phyloP scores from a whole-genome alignment of 2,888 invertebrate species.

The Aphidoletes aphidimyza region DNA sequence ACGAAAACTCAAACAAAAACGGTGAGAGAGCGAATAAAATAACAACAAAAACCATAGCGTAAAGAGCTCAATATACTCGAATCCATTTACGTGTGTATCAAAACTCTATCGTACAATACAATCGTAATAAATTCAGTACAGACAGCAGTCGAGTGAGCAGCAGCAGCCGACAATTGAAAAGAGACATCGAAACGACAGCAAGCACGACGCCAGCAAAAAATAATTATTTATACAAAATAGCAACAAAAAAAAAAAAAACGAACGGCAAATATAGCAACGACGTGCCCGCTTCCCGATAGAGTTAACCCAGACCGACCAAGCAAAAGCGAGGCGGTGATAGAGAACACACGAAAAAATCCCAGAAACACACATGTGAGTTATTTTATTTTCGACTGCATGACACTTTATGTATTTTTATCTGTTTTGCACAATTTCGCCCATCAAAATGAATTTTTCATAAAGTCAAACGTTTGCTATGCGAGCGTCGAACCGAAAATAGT shows the following conservation, averaged over 20 bases:
- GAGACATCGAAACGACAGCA: conserved; percentile 45
- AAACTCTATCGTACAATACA: conserved; percentile 7
- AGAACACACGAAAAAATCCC: too few relatives aligned
- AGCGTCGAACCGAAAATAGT: conserved; percentile 22
- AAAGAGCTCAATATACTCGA: background rate
- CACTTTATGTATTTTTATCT: conserved; percentile 34
- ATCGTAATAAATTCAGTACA: conserved; percentile 12
- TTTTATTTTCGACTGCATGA: background rate
- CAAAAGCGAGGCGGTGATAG: background rate
- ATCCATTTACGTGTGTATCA: conserved; percentile 38
- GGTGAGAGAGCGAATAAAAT: too few relatives aligned
- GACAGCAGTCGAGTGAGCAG: conserved; percentile 31
- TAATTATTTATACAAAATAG: conserved; percentile 14
- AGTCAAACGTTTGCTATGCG: background rate
- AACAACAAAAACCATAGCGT: background rate
- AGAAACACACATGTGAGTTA: background rate
- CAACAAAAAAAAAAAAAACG: background rate
- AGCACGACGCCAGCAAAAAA: conserved; percentile 27
- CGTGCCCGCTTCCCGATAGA: conserved; percentile 12
- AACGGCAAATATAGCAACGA: conserved; percentile 21
- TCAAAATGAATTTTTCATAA: conserved; percentile 22
- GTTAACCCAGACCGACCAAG: too few relatives aligned
- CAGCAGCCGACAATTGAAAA: too few relatives aligned
- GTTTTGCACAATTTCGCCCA: conserved; percentile 15
- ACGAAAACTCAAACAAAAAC: too few relatives aligned